Base-by-base conservation (phyloP, 2,113 vertebrate species). In the Cololabis saira region DNA sequence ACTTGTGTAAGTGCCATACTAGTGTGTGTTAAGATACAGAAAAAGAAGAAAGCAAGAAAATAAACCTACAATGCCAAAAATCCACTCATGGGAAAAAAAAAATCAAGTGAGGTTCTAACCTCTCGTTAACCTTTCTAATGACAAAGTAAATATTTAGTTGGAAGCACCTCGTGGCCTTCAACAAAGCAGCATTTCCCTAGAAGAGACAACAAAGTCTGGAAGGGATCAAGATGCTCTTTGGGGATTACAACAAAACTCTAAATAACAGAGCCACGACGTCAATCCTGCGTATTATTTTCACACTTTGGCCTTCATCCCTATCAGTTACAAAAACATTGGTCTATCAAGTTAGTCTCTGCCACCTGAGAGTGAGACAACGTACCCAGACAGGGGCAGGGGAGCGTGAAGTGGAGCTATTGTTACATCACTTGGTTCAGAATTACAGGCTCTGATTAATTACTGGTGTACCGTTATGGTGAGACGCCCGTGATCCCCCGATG, bases 181-280 rank as follows among this genome's bases (percentile, higher is more conserved):
- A 62, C 42, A 71, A 55, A 61, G 54, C 49, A 33, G 45, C 42
- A 59, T 41, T 52, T 80, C 57, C 56, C 44, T 0, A 1, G 48
- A 76, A 61, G 66, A 67, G 60, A 40, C 47, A 59, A 27, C 53
- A 66, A 41, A 72, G 60, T 52, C 51, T 53, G 15, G 18, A 30
- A 56, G 56, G 19, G 64, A 62, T 72, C 53, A 64, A 45, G 41
- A 50, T 13, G 18, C 21, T 58, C 30, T 51, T 53, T 42, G 33
- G 44, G 56, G 64, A 73, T 69, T 76, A 64, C 55, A 63, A 49
- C 44, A 19, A 5, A 53, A 60, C 49, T 37, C 33, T 44, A 37
- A 33, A 37, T 59, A n/a, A 55, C 18, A 13, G 58, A 19, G 67
- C 10, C 15, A 40, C 3, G 9, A 33, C 11, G 16, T 41, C 17